Base-by-base conservation (phyloP, 1,140 invertebrate genomes). In the Drosophila orena region DNA sequence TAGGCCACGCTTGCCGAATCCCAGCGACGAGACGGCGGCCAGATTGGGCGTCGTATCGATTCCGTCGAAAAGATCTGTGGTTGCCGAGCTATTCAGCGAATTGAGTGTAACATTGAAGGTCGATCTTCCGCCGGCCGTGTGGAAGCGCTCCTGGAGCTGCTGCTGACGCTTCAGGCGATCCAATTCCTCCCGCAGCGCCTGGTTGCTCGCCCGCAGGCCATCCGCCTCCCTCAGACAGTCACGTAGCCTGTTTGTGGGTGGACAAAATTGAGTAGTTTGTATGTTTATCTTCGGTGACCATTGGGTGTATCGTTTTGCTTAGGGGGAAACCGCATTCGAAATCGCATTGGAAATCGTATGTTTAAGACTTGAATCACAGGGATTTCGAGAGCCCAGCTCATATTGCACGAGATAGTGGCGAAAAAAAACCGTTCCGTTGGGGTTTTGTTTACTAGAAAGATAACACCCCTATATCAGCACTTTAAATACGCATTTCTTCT, bases 151-250 rank as follows among this genome's bases (percentile, higher is more conserved):
- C 47, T 81, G 80, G 59, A 90, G 72, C 61, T 86, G 65, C 38
- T 86, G 72, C 37, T 90, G 69, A 7, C 81, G 72, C 52, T 84
- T 90, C 54, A 91, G 43, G 15, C 71, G 70, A n/a, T 85, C 76
- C 35, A 91, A 59, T 24, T 91, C 86, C 40, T 79, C 76, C 14
- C 88, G 75, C 59, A 91, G 50, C 37, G 80, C 78, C 72, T 91
- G 83, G 71, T 91, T 91, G 60, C 80, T 91, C n/a, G 88, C 49
- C 47, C 83, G 77, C 69, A 91, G 46, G 24, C 73, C 69, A n/a
- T 92, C 91, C 71, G 83, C 84, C 66, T 90, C 89, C 15, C 65
- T 60, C 64, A 92, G 61, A 50, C 91, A 92, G 57, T 89, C 89
- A 22, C 89, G 85, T n/a, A 92, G 55, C 55, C 91, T 92, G 20